A percentile compares a stretch with the other conserved stretches of the same genome.
These are phyloP conservation scores for Gymnothorax javanicus DNA, from an alignment of 2,797 vertebrate species.

Conservation along the genomic window DNA sequence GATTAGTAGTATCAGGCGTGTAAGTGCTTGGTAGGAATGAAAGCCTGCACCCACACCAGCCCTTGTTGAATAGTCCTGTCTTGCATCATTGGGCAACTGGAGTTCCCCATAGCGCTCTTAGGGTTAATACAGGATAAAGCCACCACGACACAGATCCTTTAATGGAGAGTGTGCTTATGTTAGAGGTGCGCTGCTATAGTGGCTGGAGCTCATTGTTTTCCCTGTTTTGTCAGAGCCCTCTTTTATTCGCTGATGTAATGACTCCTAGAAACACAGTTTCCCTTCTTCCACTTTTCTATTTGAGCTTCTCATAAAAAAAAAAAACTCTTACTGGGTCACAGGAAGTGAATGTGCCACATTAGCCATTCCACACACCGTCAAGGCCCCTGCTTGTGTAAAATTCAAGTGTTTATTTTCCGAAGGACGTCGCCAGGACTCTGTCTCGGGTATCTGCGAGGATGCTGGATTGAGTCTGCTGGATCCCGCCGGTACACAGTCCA, in stretches of 20 bases:
- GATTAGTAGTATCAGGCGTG: too few relatives aligned
- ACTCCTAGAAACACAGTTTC: neutral
- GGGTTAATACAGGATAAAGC: neutral
- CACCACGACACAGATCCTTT: neutral
- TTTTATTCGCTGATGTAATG: neutral
- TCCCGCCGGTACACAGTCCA: neutral
- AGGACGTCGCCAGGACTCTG: neutral
- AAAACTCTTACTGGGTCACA: neutral
- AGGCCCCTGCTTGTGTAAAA: neutral
- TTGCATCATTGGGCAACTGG: too few relatives aligned
- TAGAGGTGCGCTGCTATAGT: neutral
- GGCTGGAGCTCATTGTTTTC: neutral
- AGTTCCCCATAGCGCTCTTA: too few relatives aligned
- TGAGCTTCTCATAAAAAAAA: neutral
- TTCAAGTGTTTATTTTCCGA: too few relatives aligned
- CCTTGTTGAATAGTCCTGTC: too few relatives aligned
- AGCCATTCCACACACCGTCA: neutral
- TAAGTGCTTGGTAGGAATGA: too few relatives aligned
- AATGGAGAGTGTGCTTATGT: neutral
- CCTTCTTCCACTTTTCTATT: neutral
- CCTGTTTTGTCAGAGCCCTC: neutral
- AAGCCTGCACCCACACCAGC: too few relatives aligned
- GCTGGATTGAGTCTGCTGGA: neutral
- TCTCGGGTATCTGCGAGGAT: neutral
- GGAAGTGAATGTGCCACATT: neutral